phyloP scores from a whole-genome alignment of 2,888 invertebrate genomes.

The Tetropium fuscum region DNA sequence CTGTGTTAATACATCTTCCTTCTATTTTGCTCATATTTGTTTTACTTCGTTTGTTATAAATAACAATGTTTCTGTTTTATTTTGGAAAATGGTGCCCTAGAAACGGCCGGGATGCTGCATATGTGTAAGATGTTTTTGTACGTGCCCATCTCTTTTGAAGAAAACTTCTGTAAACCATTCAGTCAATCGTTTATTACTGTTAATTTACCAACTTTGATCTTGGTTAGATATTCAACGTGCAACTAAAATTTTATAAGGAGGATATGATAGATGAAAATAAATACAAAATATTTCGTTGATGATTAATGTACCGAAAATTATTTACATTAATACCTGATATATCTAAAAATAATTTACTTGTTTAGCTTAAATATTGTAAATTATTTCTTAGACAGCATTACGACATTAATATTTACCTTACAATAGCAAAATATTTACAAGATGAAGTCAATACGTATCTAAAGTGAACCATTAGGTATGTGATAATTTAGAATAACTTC shows the following conservation, averaged over 20 bases:
- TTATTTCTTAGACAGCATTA: constrained; percentile 7
- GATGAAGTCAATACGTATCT: neutral
- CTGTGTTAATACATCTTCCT: too few relatives aligned
- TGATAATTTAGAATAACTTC: constrained; percentile 1
- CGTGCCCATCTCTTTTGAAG: too few relatives aligned
- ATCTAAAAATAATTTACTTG: constrained; percentile 14
- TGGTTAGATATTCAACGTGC: neutral
- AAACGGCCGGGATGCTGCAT: too few relatives aligned
- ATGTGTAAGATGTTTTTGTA: too few relatives aligned
- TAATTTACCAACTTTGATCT: neutral
- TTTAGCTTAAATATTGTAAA: constrained; percentile 12
- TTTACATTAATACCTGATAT: constrained; percentile 7
- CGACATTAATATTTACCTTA: constrained; percentile 5
- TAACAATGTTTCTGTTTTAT: neutral
- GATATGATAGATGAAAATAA: neutral
- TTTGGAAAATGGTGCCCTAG: too few relatives aligned
- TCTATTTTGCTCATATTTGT: too few relatives aligned
- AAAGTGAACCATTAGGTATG: constrained; percentile 1
- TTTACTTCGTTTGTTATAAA: too few relatives aligned
- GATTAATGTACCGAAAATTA: neutral
- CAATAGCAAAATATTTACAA: constrained; percentile 13
- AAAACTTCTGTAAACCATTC: too few relatives aligned
- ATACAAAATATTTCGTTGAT: neutral
- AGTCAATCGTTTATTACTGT: neutral
- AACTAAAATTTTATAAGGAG: neutral